Percentiles rank a stretch among this genome's conserved stretches.
Evolutionary conservation across 1,140 invertebrate species (phyloP).

Genomic region (silkworm (Bombyx mori)): ASM3026992v2 NC_085117.1:15250001-15250500

Average conservation of each 20-base stretch:
- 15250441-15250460: no score
- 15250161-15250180: slow-evolving; percentile 5
- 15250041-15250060: slow-evolving; percentile 7
- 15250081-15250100: no score
- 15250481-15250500: no score
- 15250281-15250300: no score
- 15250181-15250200: slow-evolving; percentile 6
- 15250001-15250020: no score
- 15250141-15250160: slow-evolving; percentile 9
- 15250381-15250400: no score
- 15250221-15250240: slow-evolving; percentile 9
- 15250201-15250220: slow-evolving; percentile 10
- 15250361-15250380: no score
- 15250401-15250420: no score
- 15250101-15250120: not conserved
- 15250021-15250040: no score
- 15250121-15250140: slow-evolving; percentile 11
- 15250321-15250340: slow-evolving; percentile 2
- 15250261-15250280: slow-evolving; percentile 10
- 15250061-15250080: not conserved
- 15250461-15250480: no score
- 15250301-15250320: slow-evolving; percentile 2
- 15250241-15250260: slow-evolving; percentile 11
- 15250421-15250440: no score
- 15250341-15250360: no score